Evolutionary conservation across 2,113 vertebrate species (phyloP).

Genomic region (Alosa alosa): DNA sequence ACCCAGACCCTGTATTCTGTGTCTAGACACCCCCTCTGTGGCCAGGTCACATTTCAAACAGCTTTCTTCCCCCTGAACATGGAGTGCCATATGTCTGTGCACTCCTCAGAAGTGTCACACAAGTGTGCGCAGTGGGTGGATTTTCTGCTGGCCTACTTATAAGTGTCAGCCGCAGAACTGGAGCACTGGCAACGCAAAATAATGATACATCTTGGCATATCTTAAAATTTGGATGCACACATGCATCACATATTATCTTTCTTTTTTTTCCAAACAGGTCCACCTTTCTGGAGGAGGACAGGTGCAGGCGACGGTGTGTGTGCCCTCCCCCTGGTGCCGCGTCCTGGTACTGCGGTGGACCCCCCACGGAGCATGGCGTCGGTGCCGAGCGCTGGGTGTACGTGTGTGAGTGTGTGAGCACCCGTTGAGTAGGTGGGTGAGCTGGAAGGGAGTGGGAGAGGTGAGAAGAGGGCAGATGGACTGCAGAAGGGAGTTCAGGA

Average conservation of each 20-base stretch:
- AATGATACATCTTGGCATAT: neutral
- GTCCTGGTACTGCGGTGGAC: slow-evolving; percentile 42
- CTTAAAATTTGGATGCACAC: neutral
- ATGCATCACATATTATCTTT: neutral
- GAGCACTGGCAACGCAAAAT: neutral
- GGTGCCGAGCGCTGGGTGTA: slow-evolving; percentile 56
- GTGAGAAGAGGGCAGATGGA: slow-evolving; percentile 83
- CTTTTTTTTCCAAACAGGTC: neutral
- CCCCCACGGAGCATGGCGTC: slow-evolving; percentile 56
- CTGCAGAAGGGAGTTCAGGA: slow-evolving; percentile 82
- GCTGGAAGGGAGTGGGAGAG: slow-evolving; percentile 79
- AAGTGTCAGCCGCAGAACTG: slow-evolving; percentile 4
- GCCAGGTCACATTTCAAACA: slow-evolving; percentile 36
- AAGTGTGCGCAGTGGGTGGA: slow-evolving; percentile 8
- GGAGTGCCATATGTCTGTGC: slow-evolving; percentile 13
- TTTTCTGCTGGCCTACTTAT: slow-evolving; percentile 8
- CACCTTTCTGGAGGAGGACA: neutral
- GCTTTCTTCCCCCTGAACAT: slow-evolving; percentile 23
- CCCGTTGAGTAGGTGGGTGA: slow-evolving; percentile 82
- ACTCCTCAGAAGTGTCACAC: slow-evolving; percentile 7
- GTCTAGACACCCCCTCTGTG: slow-evolving; percentile 36
- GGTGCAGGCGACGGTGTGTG: neutral
- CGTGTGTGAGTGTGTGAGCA: slow-evolving; percentile 68
- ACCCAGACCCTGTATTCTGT: slow-evolving; percentile 12
- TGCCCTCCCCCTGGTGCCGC: slow-evolving; percentile 58